Evolutionary conservation across 1,140 invertebrate genomes (phyloP).

Genomic region (Zaprionus kolodkinae): DNA sequence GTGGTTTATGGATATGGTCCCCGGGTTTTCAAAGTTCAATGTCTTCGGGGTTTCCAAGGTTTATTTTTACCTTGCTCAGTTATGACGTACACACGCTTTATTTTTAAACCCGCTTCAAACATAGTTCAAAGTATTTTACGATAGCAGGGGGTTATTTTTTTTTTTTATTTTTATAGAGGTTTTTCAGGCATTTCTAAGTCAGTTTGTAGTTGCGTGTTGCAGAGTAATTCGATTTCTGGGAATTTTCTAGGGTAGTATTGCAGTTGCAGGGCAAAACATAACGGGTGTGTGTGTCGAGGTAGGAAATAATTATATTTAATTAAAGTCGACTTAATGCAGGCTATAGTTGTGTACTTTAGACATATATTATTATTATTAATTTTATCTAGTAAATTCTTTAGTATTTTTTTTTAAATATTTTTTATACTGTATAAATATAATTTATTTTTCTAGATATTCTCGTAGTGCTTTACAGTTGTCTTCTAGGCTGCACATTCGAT

Average conservation of each 20-base stretch:
- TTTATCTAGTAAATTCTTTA: too few species aligned
- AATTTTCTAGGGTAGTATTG: neutral
- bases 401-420: neutral
- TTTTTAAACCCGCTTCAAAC: neutral
- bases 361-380: too few species aligned
- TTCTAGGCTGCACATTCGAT: constrained; percentile 41
- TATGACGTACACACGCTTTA: constrained; percentile 6
- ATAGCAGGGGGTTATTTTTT: too few species aligned
- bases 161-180: neutral
- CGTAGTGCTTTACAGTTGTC: neutral
- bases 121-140: too few species aligned
- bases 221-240: neutral
- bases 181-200: neutral
- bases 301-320: neutral
- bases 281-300: neutral
- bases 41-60: constrained; percentile 1
- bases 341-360: neutral
- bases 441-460: neutral
- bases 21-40: constrained; percentile 28
- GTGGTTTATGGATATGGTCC: neutral
- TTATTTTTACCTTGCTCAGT: constrained; percentile 12
- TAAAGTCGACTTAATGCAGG: neutral
- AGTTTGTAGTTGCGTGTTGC: constrained; percentile 3
- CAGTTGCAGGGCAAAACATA: neutral
- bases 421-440: too few species aligned